These are phyloP conservation scores for Alethe diademata DNA, from an alignment of 2,113 vertebrate species.

Conservation along the genomic window DNA sequence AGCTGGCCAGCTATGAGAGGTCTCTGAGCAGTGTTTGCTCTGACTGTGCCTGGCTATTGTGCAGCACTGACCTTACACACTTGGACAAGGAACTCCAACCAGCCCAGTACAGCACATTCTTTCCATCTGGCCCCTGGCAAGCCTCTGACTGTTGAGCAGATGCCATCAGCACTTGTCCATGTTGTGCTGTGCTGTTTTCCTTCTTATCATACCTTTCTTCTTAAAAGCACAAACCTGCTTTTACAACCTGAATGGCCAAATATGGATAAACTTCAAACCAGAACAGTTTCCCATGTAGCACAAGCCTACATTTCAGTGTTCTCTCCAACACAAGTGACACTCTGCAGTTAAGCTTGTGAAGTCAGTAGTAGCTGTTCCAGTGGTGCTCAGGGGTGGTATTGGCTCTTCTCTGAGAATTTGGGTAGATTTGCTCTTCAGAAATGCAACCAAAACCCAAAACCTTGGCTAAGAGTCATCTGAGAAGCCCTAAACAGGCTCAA, in stretches of 20 bases:
- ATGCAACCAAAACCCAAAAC: neutral
- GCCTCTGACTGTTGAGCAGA: neutral
- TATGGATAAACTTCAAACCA: neutral
- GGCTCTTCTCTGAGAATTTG: neutral
- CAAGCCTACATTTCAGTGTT: neutral
- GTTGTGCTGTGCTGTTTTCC: neutral
- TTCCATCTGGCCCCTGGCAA: neutral
- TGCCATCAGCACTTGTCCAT: neutral
- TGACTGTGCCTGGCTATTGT: neutral
- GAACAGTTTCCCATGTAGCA: neutral
- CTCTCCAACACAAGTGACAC: neutral
- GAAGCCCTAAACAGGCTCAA: neutral
- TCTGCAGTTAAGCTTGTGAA: accelerated
- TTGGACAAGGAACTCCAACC: neutral
- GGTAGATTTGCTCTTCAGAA: neutral
- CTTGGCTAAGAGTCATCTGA: neutral
- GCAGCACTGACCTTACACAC: neutral
- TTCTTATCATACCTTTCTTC: neutral
- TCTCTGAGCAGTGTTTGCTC: neutral
- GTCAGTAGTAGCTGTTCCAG: neutral
- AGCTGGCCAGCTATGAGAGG: neutral
- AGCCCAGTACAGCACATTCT: neutral
- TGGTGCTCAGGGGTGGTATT: accelerated
- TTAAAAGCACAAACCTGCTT: neutral
- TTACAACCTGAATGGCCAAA: neutral